Evolutionary conservation across 35 echinoderm and acorn worm species (phyloP), one percentile per base, ranked within the genome.

Genomic region (Eucidaris tribuloides): DNA sequence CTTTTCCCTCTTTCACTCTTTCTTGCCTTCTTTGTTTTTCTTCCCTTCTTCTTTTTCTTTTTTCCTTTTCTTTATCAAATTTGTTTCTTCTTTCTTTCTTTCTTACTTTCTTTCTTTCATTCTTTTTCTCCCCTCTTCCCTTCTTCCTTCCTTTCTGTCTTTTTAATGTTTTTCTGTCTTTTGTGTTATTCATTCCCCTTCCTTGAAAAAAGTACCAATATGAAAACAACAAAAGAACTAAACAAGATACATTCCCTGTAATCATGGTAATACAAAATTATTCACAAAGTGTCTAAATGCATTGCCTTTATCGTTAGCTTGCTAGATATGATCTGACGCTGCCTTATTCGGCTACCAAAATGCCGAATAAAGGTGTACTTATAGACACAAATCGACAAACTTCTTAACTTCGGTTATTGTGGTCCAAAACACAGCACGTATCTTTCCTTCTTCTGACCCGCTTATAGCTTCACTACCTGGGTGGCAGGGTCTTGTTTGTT

Each of bases 401-500:
- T n/a, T n/a, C n/a, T n/a, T n/a, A n/a, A n/a, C n/a, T n/a, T 34
- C 13, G 61, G 61, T 64, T 28, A 64, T 34, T 64, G 61, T 6
- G 61, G 61, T 64, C 37, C 61, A 17, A 32, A 32, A 7, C 61
- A 19, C 61, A 64, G 61, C 61, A 64, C 61, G 61, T 27, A 64
- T 27, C 30, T 7, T 34, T 14, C 3, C 61, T 32, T 27, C 3
- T 17, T 34, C 13, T 34, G 28, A 32, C 17, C 37, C 61, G n/a
- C 61, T 27, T 17, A 11, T 64, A 34, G 37, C 61, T 34, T 34
- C 14, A 32, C 61, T 64, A 33, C 61, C 61, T 64, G 61, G 61
- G 61, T 64, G 61, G 61, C 61, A 32, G 13, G 28, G 4, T 64
- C 61, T 15, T 64, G 61, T 64, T 64, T 64, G 61, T 64, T 64